Evolutionary conservation across 1,140 invertebrate species (phyloP), one percentile per base, ranked within the genome.

Genomic region (Aporrectodea caliginosa): DNA sequence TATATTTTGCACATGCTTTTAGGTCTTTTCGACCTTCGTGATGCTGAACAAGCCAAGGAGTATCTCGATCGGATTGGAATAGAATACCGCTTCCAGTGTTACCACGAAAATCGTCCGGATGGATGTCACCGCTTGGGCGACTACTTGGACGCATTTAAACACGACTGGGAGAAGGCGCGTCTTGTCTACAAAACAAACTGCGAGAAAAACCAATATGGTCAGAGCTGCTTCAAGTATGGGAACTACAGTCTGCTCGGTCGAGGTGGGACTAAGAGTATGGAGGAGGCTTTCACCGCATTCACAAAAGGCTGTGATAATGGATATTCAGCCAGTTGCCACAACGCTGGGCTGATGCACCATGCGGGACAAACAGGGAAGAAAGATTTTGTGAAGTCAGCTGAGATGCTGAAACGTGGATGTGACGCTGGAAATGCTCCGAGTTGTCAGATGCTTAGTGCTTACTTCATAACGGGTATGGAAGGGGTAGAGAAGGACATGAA

Each of bases 21-120:
- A 72, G 34, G 33, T 69, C 0, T 75, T 68, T 79, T 1, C 82
- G 91, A 96, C 90, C 91, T 96, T 35, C 94, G 95, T 89, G 91
- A 91, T 77, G 92, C 94, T 89, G 91, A 93, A 72, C 94, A 97
- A 78, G 93, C 95, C 0, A 93, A 95, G 86, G 91, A 94, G 82
- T 98, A 93, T 86, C 85, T 97, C 33, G 92, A 95, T 81, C 96
- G 96, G 86, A 88, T 97, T 78, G 93, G 93, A n/a, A 93, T 93
- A 16, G 95, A 98, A 87, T 97, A 97, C 85, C 90, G 93, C 83
- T 97, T 95, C 86, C 94, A 94, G 68, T 98, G 95, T 88, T 94
- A 92, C 80, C 91, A 91, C 71, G 93, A 95, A 86, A 94, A 94
- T 84, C 92, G 92, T 82, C 90, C 93, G 16, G 93, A 94, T 89